Conservation (phyloP, 2,888 invertebrate species). For the Galerucella pusilla region DNA sequence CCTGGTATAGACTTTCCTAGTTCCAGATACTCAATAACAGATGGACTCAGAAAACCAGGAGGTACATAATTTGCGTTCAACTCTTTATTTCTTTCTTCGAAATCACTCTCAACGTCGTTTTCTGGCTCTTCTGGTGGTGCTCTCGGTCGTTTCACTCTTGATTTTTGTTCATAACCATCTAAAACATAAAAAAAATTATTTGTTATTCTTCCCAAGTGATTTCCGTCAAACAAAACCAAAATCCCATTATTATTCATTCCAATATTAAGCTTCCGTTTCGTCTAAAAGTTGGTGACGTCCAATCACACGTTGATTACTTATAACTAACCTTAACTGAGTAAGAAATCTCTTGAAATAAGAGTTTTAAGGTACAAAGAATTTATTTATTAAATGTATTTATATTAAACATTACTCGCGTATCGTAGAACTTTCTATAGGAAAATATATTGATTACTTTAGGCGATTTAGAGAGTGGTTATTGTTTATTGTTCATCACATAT, state of each 20-base stretch:
- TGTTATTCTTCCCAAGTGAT: too few species aligned
- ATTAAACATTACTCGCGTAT: background rate
- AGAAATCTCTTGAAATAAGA: too few species aligned
- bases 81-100: slow-evolving; percentile 64
- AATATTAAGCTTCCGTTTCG: too few species aligned
- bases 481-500: slow-evolving; percentile 6
- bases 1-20: slow-evolving; percentile 91
- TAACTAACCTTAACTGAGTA: too few species aligned
- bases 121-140: slow-evolving; percentile 65
- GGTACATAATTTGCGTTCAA: slow-evolving; percentile 70
- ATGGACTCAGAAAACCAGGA: slow-evolving; percentile 83
- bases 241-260: too few species aligned
- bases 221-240: too few species aligned
- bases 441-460: slow-evolving; percentile 19
- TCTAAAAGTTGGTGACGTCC: too few species aligned
- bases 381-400: too few species aligned
- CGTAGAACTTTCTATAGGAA: slow-evolving; percentile 6
- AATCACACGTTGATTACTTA: too few species aligned
- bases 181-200: slow-evolving; percentile 42
- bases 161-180: slow-evolving; percentile 74
- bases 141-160: slow-evolving; percentile 73
- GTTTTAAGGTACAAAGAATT: too few species aligned
- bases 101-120: slow-evolving; percentile 62
- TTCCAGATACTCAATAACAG: slow-evolving; percentile 86
- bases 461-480: slow-evolving; percentile 14